Conservation (phyloP, 2,888 invertebrate genomes). For the Chironomus riparius region DNA sequence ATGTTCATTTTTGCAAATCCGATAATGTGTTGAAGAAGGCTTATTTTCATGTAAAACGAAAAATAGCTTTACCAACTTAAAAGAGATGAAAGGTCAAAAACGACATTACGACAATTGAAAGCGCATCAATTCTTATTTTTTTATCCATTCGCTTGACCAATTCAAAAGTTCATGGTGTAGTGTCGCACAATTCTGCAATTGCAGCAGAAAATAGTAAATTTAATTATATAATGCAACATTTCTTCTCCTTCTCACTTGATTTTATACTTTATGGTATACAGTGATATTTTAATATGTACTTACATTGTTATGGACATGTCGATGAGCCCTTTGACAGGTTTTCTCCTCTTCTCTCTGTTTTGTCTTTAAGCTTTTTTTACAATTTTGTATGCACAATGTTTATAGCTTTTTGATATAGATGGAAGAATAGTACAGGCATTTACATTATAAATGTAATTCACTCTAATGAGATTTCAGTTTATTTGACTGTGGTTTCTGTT, state of each 20-base stretch:
- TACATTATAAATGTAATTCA: no score
- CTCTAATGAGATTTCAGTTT: no score
- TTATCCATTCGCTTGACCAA: neutral
- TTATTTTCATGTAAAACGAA: neutral
- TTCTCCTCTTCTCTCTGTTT: no score
- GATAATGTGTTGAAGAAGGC: no score
- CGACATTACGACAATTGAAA: neutral
- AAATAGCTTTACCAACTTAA: neutral
- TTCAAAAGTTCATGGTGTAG: slow-evolving; percentile 3
- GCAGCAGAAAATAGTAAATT: neutral
- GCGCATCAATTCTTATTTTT: neutral
- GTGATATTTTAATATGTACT: neutral
- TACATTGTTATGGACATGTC: neutral
- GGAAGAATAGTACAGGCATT: no score
- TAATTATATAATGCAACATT: slow-evolving; percentile 1
- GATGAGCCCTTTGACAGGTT: no score
- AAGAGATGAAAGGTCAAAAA: neutral
- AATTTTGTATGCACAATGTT: no score
- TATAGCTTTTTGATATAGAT: no score
- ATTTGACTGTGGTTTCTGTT: no score
- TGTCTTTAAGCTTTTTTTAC: no score
- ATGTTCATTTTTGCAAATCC: no score
- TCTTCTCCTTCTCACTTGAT: neutral
- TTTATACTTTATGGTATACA: neutral
- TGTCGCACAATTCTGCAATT: neutral